Evolutionary conservation across 2,888 invertebrate species (phyloP), one percentile per base, ranked within the genome.

Genomic region (Odontothrips loti): DNA sequence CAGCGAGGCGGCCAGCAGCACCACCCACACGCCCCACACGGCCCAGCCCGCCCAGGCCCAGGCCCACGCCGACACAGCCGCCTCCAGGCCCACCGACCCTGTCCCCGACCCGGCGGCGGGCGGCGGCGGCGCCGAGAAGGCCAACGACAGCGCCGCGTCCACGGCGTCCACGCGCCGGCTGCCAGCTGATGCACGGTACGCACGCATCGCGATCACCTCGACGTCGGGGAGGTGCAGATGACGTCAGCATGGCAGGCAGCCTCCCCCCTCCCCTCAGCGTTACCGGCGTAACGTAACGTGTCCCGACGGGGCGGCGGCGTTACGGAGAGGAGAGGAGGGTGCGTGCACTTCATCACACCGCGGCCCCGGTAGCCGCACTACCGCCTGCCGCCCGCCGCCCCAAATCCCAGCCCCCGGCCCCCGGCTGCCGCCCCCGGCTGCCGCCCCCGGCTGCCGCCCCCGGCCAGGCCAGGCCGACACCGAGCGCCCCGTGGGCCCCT

Each of bases 11-110:
- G 23, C 68, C 23, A 75, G 68, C 23, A 75, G 68, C 27, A 27
- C 23, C 68, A 75, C 68, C 68, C 68, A 75, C 68, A 75, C 68
- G 23, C 23, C 27, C 68, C 68, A 75, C 68, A 75, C 68, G 68
- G 68, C 68, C 68, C 68, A 75, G 23, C 68, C 68, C 23, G 68
- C 68, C 68, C 68, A 75, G 23, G 27, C 23, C 68, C 27, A 75
- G 23, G 68, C 68, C 68, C 20, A 17, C 58, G 20, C 58, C 58
- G 58, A 6, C 58, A 6, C 58, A 1, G 0, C 58, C 58, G 58
- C 15, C 58, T n/a, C 58, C 58, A 58, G 58, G 6, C 58, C 34
- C 34, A n/a, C n/a, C n/a, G n/a, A n/a, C n/a, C n/a, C n/a, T n/a
- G 51, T 12, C 4, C 51, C 51, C 1, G 51, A 17, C 51, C 51